Evolutionary conservation across 2,888 invertebrate species (phyloP), one percentile per base, ranked within the genome.

Genomic region (Drosophila parthenogenetica): DNA sequence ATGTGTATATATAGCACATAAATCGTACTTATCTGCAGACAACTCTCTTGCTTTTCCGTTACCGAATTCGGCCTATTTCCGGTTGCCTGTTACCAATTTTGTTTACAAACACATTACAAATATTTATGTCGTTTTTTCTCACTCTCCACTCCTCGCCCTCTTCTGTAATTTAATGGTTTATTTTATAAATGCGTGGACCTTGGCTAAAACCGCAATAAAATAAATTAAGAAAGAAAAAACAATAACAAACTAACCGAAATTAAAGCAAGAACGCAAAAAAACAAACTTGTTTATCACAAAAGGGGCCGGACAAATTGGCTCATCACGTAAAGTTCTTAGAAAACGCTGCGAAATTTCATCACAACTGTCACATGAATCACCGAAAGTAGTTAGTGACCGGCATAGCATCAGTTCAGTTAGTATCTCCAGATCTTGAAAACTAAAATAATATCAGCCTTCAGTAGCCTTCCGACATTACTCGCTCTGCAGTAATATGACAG

Each of bases 231-330:
- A 25, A n/a, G 11, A 22, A 25, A 14, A n/a, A 39, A 35, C 53
- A 17, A 10, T 4, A 61, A 53, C 53, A 43, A 13, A 45, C n/a
- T 22, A 45, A 45, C 45, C 22, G n/a, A 25, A 45, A 43, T 39
- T 29, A 32, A 49, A 37, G 17, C 17, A 29, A 67, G 55, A 75
- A 66, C 51, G 53, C 64, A 43, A 64, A 59, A 59, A 82, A 77
- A 70, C 39, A 82, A 81, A 77, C 81, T 71, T 82, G 81, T 82
- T 81, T 81, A 77, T 80, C 69, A 55, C 74, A 55, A 57, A 14
- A 45, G 70, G 53, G 69, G 69, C 66, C 58, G 53, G 60, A 17
- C 70, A 61, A 63, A 67, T 68, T 49, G 63, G 77, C 77, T 69
- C 79, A 77, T 77, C 80, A 68, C 62, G 71, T 65, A 68, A 69